A percentile compares a stretch with the other conserved stretches of the same genome.
Evolutionary conservation across 2,113 vertebrate species (phyloP).

Genomic region (Elephantulus edwardii): DNA sequence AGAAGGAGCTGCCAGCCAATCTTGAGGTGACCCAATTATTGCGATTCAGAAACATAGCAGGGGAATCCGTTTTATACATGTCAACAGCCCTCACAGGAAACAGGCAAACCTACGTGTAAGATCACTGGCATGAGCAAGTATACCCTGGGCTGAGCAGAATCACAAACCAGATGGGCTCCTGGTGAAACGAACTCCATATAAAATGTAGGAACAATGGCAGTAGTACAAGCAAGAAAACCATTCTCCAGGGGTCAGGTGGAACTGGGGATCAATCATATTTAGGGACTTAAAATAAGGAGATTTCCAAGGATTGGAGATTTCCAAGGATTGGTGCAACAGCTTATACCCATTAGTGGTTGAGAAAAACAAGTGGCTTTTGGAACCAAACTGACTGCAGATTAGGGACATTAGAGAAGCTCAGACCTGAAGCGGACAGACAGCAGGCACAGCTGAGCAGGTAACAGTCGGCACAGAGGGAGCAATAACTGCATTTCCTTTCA

Average conservation of each 20-base stretch:
- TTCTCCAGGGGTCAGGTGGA: not conserved
- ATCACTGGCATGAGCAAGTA: not conserved
- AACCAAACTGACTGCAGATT: not conserved
- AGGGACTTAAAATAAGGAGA: not conserved
- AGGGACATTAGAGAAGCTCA: not conserved
- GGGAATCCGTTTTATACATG: not conserved
- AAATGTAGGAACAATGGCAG: not conserved
- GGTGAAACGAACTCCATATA: too few species aligned
- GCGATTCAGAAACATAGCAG: not conserved
- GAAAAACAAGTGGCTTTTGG: slow-evolving; percentile 16
- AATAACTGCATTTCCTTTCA: not conserved
- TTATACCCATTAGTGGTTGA: not conserved
- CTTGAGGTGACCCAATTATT: not conserved
- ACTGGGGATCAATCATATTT: not conserved
- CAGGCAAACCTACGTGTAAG: not conserved
- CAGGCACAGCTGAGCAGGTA: not conserved
- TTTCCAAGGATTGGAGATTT: not conserved
- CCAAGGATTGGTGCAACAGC: not conserved
- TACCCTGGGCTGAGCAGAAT: not conserved
- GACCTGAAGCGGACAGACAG: not conserved
- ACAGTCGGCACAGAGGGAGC: not conserved
- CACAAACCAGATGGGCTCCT: not conserved
- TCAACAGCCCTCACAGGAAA: too few species aligned
- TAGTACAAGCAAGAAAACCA: not conserved
- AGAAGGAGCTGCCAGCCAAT: not conserved